Base-by-base conservation (phyloP, 2,888 invertebrate genomes). In the Chymomyza procnemis region DNA sequence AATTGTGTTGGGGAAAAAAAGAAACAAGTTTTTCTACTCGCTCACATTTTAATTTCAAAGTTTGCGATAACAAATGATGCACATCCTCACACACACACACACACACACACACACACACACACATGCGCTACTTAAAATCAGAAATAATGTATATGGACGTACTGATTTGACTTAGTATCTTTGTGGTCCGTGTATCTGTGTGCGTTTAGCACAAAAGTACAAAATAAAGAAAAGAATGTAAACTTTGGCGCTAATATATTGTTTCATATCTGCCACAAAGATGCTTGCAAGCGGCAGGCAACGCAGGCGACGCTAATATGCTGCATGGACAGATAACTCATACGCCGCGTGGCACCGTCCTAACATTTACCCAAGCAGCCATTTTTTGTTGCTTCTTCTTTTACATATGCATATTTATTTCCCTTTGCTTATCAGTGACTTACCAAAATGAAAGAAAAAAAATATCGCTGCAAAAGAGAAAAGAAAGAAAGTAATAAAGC, bases 31-130 rank as follows among this genome's bases (percentile, higher is more conserved):
- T 55, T 73, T 61, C 52, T 14, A 14, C 26, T 47, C 41, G 71
- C 67, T 67, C 62, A 57, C 76, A 66, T 69, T 87, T 84, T 85
- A 86, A 85, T 88, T 88, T 85, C 76, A 85, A 85, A 85, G 88
- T 85, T 88, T 81, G 88, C 76, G 87, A 88, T 85, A 85, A 85
- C 85, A 88, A 85, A 85, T 85, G 85, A 88, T 77, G 88, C 76
- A 78, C 85, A 84, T 73, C 75, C 85, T 64, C 30, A 34, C n/a
- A 50, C 16, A 56, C 56, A 56, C 62, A 58, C 52, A 56, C 56
- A 56, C 62, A 58, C 52, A 67, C 60, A 67, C 67, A 41, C 60
- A 61, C 68, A 22, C 60, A 26, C 59, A 50, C 60, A 34, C 50
- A 4, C 64, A 62, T 47, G 22, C 56, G 57, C 57, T 80, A 76